These are phyloP conservation scores for Diceros bicornis DNA, from an alignment of 2,797 vertebrate species.

Conservation along the genomic window DNA sequence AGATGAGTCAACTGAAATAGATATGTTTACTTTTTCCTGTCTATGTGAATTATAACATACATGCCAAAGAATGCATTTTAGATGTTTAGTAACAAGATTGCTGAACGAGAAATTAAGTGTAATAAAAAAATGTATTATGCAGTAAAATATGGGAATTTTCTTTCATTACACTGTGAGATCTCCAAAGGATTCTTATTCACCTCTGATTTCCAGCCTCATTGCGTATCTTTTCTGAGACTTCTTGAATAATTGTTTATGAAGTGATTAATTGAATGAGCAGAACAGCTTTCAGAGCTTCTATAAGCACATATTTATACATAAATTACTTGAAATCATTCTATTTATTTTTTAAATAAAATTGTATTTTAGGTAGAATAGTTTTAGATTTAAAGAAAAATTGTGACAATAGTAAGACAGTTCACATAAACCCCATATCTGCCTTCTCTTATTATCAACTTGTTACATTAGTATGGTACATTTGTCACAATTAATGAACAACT, in stretches of 20 bases:
- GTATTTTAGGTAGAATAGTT: neutral
- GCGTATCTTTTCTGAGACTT: neutral
- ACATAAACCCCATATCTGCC: neutral
- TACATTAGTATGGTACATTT: neutral
- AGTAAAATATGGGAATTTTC: neutral
- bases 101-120: neutral
- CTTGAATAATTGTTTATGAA: neutral
- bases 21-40: neutral
- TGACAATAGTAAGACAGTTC: neutral
- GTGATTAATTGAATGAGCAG: neutral
- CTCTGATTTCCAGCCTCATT: neutral
- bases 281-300: neutral
- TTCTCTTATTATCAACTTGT: neutral
- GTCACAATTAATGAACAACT: neutral
- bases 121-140: neutral
- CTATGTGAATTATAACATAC: neutral
- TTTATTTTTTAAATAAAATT: neutral
- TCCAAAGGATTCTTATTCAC: neutral
- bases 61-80: neutral
- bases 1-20: constrained; percentile 35
- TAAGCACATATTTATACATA: neutral
- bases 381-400: neutral
- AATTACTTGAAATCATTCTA: neutral
- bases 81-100: neutral
- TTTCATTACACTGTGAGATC: neutral